Evolutionary conservation across 2,113 vertebrate genomes (phyloP).

Genomic region (human): GRCh38 chr7:87874001-87874500

Average conservation of each 20-base stretch:
- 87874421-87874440: background rate
- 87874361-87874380: background rate
- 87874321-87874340: background rate
- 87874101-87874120: background rate
- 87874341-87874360: background rate
- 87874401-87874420: background rate
- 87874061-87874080: background rate
- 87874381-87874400: background rate
- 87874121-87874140: background rate
- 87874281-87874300: background rate
- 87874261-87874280: background rate
- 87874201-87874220: background rate
- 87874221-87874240: background rate
- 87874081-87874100: background rate
- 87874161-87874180: constrained; percentile 26
- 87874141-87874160: background rate
- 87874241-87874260: background rate
- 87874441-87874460: background rate
- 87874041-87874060: background rate
- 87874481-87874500: background rate
- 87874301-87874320: background rate
- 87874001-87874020: background rate
- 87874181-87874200: constrained; percentile 27
- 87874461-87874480: background rate
- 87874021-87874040: background rate